These are phyloP conservation scores for Arenaria interpres DNA, from an alignment of 2,113 vertebrate species.

Conservation along the genomic window DNA sequence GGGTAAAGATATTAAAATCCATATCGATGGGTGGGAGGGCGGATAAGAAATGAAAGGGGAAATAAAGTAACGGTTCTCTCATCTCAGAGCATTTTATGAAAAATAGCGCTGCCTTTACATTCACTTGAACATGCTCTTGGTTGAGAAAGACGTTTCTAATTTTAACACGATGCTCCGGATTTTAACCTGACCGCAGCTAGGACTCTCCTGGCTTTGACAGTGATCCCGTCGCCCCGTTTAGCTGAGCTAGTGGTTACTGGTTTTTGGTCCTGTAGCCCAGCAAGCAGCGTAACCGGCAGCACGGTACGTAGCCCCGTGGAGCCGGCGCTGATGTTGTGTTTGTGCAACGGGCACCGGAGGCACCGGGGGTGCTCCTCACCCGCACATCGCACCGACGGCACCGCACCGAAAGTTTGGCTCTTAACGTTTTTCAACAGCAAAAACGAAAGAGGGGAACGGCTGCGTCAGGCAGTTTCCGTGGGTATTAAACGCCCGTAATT, in stretches of 20 bases:
- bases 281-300: accelerated
- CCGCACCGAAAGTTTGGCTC: neutral
- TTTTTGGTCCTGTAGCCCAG: neutral
- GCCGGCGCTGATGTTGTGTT: too few species aligned
- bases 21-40: too few species aligned
- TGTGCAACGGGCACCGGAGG: neutral
- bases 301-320: accelerated
- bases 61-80: neutral
- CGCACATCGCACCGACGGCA: accelerated
- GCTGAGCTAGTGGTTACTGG: neutral
- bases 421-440: neutral
- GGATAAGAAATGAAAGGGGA: neutral
- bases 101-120: neutral
- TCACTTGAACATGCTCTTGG: neutral
- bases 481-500: neutral
- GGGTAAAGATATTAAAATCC: neutral
- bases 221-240: accelerated
- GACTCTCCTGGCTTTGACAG: neutral
- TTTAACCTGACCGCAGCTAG: neutral
- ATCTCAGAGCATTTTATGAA: neutral
- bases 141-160: neutral
- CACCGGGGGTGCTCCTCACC: neutral
- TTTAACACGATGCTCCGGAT: neutral
- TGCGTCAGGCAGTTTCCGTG: neutral
- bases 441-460: neutral